Conservation (phyloP, 1,140 invertebrate genomes). For the Drosophila carrolli region DNA sequence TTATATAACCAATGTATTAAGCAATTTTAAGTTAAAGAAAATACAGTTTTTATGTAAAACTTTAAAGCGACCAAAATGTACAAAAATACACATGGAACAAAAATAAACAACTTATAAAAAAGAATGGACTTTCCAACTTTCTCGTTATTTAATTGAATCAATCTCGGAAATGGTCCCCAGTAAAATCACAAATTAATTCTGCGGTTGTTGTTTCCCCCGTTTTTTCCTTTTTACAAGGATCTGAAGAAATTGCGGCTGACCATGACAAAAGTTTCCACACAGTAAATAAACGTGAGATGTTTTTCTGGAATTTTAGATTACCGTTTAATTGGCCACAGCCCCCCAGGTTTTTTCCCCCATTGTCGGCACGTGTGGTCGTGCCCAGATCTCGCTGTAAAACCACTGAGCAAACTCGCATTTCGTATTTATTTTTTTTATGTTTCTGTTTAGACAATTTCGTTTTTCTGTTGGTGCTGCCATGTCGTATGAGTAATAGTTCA, state of each 20-base stretch:
- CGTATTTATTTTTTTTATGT: conserved; percentile 37
- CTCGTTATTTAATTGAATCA: conserved; percentile 5
- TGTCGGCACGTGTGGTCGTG: conserved; percentile 15
- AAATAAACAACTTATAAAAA: too few species aligned
- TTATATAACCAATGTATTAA: too few species aligned
- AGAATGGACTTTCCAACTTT: background rate
- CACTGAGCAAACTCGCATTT: conserved; percentile 25
- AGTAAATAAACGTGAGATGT: conserved; percentile 55
- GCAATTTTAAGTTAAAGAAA: too few species aligned
- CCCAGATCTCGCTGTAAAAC: conserved; percentile 28
- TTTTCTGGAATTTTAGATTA: conserved; percentile 54
- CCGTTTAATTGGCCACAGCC: conserved; percentile 50
- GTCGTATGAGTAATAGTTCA: conserved; percentile 63
- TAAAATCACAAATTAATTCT: conserved; percentile 18
- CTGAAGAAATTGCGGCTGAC: conserved; percentile 21
- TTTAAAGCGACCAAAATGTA: too few species aligned
- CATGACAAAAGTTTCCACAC: conserved; percentile 37
- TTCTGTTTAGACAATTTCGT: conserved; percentile 45
- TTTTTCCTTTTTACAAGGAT: conserved; percentile 7
- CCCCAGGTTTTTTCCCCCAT: conserved; percentile 19
- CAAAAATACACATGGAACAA: too few species aligned
- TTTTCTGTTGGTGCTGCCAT: conserved; percentile 22
- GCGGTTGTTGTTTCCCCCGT: background rate
- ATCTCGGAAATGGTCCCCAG: background rate
- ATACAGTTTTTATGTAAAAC: too few species aligned